Evolutionary conservation across 2,888 invertebrate species (phyloP), one percentile per base, ranked within the genome.

Genomic region (Lithophane socia): DNA sequence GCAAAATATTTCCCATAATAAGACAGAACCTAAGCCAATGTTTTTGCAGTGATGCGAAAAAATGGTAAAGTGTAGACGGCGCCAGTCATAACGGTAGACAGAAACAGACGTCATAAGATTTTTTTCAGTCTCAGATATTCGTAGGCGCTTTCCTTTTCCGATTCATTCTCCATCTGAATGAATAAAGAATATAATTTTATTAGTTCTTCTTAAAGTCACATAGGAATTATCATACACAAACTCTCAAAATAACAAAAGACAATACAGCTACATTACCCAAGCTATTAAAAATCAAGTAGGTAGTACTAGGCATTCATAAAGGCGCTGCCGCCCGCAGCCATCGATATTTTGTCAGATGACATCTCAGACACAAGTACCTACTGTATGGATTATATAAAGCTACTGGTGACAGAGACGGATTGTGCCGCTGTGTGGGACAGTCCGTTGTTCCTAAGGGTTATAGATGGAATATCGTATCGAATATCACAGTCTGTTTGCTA

Each of bases 341-440:
- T 79, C 75, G 65, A 86, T 86, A 86, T 84, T 86, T 86, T 84
- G 84, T 72, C 52, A 64, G 79, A 70, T 66, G 75, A 76, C 79
- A 79, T 75, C 74, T 78, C 56, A 52, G 60, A 65, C 52, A 78
- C 49, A 60, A 74, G 71, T 83, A 68, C 63, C 16, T 77, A 58
- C 77, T 58, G 44, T 58, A 24, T 44, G 29, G 72, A 72, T 64
- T 68, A 68, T 68, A 67, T 71, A 60, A 81, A 65, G 75, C 81
- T 56, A 73, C 37, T n/a, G 49, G 4, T 75, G 82, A 82, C 82
- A 82, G 60, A 81, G 82, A 82, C 75, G 56, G 37, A 82, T 82
- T 72, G 68, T 52, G 37, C 13, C 21, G 13, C 82, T 85, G 85
- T 56, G 60, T 60, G 63, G 82, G 75, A 75, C 85, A 81, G 64